A percentile compares a stretch with the other conserved stretches of the same genome.
Evolutionary conservation across 2,797 vertebrate genomes (phyloP).

Genomic region (Clarias fuscus): DNA sequence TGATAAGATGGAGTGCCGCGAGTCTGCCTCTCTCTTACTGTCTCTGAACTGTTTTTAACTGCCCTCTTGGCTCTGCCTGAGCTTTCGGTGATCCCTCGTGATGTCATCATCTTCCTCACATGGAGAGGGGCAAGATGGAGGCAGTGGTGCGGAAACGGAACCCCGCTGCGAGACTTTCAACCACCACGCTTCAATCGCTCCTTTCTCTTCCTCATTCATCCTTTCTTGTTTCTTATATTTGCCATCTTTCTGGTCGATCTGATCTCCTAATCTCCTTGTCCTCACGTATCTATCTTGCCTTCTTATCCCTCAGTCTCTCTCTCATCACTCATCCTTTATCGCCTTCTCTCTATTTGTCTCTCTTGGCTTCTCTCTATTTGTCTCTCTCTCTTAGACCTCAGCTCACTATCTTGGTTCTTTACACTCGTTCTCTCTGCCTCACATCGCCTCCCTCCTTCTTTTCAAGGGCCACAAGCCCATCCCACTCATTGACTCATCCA

Average conservation of each 20-base stretch:
- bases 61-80: constrained; percentile 56
- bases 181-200: constrained; percentile 42
- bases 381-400: constrained; percentile 12
- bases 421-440: constrained; percentile 29
- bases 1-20: not conserved
- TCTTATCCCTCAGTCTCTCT: constrained; percentile 42
- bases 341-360: not conserved
- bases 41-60: constrained; percentile 50
- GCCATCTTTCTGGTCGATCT: not conserved
- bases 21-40: not conserved
- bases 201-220: not conserved
- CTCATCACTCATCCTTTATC: constrained; percentile 34
- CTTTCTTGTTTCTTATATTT: constrained; percentile 15
- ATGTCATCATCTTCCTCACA: constrained; percentile 56
- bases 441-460: constrained; percentile 27
- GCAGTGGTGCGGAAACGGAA: constrained; percentile 61
- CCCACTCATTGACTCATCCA: constrained; percentile 71
- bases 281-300: constrained; percentile 35
- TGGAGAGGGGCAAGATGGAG: constrained; percentile 61
- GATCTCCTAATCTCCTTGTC: constrained; percentile 25
- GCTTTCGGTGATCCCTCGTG: constrained; percentile 62
- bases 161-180: constrained; percentile 47
- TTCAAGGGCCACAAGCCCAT: constrained; percentile 51
- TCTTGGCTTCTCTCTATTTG: not conserved
- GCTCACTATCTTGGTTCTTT: constrained; percentile 31